These are phyloP conservation scores for Cantharis rufa DNA, from an alignment of 2,888 invertebrate genomes.

Conservation along the genomic window DNA sequence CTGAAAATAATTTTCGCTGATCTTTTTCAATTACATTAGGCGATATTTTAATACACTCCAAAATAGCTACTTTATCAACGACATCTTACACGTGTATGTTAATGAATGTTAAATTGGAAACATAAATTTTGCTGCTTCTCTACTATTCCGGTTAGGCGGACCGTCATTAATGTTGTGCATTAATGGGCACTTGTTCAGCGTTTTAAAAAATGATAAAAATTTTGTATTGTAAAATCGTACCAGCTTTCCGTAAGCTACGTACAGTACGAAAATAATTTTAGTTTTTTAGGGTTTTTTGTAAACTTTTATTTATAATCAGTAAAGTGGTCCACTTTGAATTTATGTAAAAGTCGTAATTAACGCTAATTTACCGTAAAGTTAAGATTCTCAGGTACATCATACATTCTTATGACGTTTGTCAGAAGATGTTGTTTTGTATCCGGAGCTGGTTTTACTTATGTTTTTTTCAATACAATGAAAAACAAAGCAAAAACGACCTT, in stretches of 20 bases:
- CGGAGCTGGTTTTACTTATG: slow-evolving; percentile 23
- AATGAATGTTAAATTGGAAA: slow-evolving; percentile 1
- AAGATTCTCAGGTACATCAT: not conserved
- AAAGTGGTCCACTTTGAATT: not conserved
- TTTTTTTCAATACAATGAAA: slow-evolving; percentile 14
- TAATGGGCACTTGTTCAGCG: not conserved
- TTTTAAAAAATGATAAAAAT: not conserved
- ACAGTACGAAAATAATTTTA: not conserved
- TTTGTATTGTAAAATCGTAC: not conserved
- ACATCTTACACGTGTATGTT: slow-evolving; percentile 1
- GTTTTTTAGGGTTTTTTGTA: not conserved
- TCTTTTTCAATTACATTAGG: not conserved
- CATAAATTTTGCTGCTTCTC: not conserved
- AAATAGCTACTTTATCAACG: not conserved
- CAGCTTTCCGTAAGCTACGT: not conserved
- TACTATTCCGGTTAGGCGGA: not conserved
- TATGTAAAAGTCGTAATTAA: not conserved
- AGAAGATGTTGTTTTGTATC: slow-evolving; percentile 25
- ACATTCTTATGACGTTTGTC: slow-evolving; percentile 23
- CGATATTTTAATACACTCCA: not conserved
- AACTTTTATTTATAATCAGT: not conserved
- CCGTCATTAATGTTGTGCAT: not conserved
- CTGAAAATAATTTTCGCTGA: not conserved
- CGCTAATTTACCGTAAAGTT: slow-evolving; percentile 23
- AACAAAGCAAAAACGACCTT: slow-evolving; percentile 28